Evolutionary conservation across 2,113 vertebrate genomes (phyloP).

Genomic region (Mormyrus iriodes): DNA sequence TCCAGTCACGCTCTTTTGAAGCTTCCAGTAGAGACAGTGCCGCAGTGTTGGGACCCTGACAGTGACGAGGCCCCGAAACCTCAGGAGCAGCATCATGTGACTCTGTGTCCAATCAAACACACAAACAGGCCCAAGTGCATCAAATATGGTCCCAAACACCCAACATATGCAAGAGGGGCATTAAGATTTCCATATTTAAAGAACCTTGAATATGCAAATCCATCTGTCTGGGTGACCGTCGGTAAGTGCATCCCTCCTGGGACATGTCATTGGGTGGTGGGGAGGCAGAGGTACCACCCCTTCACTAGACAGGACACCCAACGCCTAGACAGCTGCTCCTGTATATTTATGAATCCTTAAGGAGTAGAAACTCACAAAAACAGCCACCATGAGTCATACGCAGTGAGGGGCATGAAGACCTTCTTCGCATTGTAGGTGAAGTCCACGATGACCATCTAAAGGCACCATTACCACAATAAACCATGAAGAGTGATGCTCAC

Average conservation of each 20-base stretch:
- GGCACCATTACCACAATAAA: background rate
- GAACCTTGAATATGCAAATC: constrained; percentile 67
- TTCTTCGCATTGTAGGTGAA: background rate
- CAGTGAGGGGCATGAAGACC: background rate
- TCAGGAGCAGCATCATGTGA: constrained; percentile 22
- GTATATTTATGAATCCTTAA: constrained; percentile 61
- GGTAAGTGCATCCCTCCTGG: constrained; percentile 46
- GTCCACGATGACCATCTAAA: background rate
- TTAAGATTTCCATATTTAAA: constrained; percentile 49
- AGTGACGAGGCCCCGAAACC: background rate
- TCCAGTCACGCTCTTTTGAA: background rate
- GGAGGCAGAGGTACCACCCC: constrained; percentile 48
- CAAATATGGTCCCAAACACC: constrained; percentile 40
- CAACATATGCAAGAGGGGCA: constrained; percentile 54
- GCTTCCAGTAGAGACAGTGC: background rate
- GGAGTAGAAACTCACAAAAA: background rate
- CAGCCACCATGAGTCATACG: background rate
- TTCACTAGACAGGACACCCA: constrained; percentile 30
- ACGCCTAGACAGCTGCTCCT: constrained; percentile 58
- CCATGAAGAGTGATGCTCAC: background rate
- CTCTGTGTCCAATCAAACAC: constrained; percentile 41
- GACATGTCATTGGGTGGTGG: constrained; percentile 52
- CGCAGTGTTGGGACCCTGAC: background rate
- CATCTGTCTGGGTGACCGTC: constrained; percentile 55
- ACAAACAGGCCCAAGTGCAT: constrained; percentile 48